Evolutionary conservation across 2,888 invertebrate species (phyloP).

Genomic region (Hanleya hanleyi): DNA sequence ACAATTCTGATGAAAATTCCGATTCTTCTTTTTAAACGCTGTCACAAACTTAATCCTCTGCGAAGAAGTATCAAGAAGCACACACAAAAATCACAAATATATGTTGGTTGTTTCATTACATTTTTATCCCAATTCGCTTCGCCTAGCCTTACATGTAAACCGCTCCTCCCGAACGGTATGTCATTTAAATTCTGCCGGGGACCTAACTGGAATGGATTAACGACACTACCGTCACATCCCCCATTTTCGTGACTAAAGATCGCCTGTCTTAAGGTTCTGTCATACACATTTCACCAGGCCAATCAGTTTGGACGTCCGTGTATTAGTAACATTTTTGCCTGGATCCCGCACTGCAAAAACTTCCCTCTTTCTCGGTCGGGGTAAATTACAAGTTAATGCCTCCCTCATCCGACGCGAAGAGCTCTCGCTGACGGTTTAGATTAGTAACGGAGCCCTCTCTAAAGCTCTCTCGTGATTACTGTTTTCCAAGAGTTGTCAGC

Average conservation of each 20-base stretch:
- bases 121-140: no score
- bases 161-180: no score
- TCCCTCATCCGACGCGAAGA: background rate
- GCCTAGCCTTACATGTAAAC: no score
- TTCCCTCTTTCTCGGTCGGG: background rate
- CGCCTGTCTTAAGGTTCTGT: background rate
- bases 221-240: background rate
- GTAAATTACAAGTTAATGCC: constrained; percentile 3
- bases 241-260: no score
- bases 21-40: no score
- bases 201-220: background rate
- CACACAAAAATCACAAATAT: no score
- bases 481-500: background rate
- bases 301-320: background rate
- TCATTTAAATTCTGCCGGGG: no score
- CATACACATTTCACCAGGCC: background rate
- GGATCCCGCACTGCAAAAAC: background rate
- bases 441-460: background rate
- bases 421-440: background rate
- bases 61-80: no score
- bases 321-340: background rate
- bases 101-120: no score
- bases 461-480: background rate
- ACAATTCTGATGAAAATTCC: background rate
- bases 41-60: no score